Base-by-base conservation (phyloP, 2,888 invertebrate genomes). In the Melinopterus prodromus region DNA sequence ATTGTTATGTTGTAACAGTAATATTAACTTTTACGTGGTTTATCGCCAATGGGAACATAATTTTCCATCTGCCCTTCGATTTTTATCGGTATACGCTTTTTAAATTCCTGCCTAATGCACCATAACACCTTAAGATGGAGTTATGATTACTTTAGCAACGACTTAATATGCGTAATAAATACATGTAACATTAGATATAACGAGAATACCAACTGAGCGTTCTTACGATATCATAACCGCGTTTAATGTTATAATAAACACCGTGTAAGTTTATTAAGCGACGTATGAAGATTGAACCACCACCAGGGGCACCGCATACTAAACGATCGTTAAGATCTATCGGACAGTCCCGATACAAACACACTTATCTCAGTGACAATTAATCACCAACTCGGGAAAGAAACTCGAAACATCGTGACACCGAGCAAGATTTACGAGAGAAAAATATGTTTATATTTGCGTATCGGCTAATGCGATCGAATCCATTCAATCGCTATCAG, bases 401-500 rank as follows among this genome's bases (percentile, higher is more conserved):
- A 53, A 53, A 53, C 53, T 53, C 53, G 53, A 53, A 53, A 53
- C 53, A 53, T 53, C 53, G 53, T 1, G 53, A 53, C 53, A 53
- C 12, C 53, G 53, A 9, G 53, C 12, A 53, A 53, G 53, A 53
- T 53, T 53, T 53, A 53, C 53, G 53, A 53, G 53, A 12, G 12
- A 53, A 53, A 53, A 53, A 53, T 53, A 12, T 53, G 53, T 53
- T 53, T 53, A 53, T 53, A 53, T 53, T 53, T 53, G 53, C 53
- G 53, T 53, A 53, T 53, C 53, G 53, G 53, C 53, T 53, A 53
- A 53, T 53, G 53, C 53, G 53, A 53, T 53, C 53, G 53, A 53
- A 53, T 53, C 53, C 53, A 53, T 53, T 53, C 53, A 53, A 53
- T 53, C 53, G 7, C 53, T 53, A 53, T 53, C 53, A 53, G 53